Base-by-base conservation (phyloP, 2,113 vertebrate species). In the Syngnathus scovelli region DNA sequence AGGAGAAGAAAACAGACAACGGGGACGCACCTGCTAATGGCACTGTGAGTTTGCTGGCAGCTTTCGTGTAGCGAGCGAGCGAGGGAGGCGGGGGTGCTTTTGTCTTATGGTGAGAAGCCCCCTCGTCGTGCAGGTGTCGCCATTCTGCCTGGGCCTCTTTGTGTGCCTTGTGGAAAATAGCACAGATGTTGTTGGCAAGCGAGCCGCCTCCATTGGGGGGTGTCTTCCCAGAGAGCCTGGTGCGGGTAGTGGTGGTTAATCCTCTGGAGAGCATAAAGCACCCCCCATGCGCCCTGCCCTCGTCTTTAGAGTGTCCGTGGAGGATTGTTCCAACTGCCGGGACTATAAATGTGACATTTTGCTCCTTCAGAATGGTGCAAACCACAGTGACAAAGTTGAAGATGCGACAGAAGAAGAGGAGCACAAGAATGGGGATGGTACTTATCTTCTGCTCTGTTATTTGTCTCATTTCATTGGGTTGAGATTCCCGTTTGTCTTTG, bases 11-110 rank as follows among this genome's bases (percentile, higher is more conserved):
- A 81, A 74, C 75, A 48, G 84, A 87, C 76, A 90, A 78, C 64
- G 91, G 75, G 67, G 92, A 93, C 66, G 87, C 91, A 87, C 91
- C 92, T 89, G 90, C 91, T 68, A 93, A 93, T 85, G 90, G 91
- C 76, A 90, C 88, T 71, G 93, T 93, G 86, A 88, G 92, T 93
- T 62, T 23, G 61, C n/a, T 41, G 46, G 63, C 74, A 60, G 49
- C 41, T 23, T 21, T 23, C 44, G 13, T 4, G 13, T 4, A 15
- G 44, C 1, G n/a, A 21, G 39, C 16, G 65, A 55, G 68, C 41
- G 23, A 27, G 23, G 13, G 13, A 16, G 44, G 21, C 68, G 66
- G 72, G 84, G 83, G 85, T 33, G 85, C 86, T 90, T 89, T 91
- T 90, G 89, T 91, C 83, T 90, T 77, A 66, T 6, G 12, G 55